Evolutionary conservation across 2,113 vertebrate species (phyloP).

Genomic region (Aspiorhynchus laticeps): DNA sequence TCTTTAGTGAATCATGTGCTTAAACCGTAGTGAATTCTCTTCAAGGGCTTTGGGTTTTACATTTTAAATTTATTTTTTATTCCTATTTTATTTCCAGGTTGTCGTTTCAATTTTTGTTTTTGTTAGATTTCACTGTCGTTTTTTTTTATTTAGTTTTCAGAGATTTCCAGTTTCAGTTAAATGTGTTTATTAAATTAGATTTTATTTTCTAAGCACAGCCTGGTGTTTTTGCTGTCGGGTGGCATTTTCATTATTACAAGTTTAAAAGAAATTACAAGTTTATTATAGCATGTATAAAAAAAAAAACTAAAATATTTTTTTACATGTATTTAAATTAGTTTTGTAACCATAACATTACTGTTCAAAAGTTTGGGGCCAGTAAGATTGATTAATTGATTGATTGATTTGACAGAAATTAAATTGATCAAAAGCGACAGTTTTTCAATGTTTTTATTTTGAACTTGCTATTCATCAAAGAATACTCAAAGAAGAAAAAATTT

Average conservation of each 20-base stretch:
- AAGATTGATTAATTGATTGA: no score
- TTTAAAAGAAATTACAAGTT: neutral
- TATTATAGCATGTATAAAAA: neutral
- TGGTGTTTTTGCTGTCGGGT: neutral
- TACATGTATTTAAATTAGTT: no score
- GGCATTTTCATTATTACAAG: neutral
- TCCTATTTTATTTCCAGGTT: neutral
- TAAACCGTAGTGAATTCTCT: neutral
- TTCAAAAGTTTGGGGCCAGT: no score
- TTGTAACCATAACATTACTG: no score
- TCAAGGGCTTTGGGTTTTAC: neutral
- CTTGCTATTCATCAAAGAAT: no score
- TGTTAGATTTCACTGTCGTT: neutral
- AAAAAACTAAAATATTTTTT: no score
- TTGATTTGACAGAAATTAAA: neutral
- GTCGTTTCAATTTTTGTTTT: neutral
- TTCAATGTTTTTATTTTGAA: no score
- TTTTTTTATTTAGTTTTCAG: neutral
- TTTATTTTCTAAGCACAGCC: neutral
- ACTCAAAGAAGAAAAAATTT: neutral
- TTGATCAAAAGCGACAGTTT: neutral
- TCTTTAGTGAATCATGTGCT: neutral
- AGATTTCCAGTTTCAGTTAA: neutral
- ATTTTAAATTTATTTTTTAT: neutral
- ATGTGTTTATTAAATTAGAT: neutral